These are phyloP conservation scores for Agonopterix alstromeriana DNA, from an alignment of 2,888 invertebrate genomes.

Conservation along the genomic window DNA sequence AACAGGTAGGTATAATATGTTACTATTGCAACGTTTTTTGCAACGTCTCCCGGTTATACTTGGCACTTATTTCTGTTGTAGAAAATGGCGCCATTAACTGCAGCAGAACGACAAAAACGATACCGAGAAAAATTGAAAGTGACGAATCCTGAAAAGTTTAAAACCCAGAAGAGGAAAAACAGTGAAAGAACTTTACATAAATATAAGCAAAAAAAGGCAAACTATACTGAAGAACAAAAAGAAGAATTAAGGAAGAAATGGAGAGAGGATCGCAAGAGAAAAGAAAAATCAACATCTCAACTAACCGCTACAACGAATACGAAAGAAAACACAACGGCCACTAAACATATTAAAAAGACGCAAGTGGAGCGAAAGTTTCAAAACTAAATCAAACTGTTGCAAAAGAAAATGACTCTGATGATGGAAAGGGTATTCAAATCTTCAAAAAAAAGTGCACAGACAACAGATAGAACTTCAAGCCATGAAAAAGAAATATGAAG, in stretches of 20 bases:
- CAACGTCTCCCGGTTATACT: no score
- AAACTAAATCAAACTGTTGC: neutral
- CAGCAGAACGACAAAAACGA: neutral
- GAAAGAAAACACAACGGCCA: neutral
- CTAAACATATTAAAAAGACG: neutral
- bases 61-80: no score
- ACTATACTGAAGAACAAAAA: no score
- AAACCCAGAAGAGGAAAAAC: neutral
- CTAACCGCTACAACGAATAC: neutral
- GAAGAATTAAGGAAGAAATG: neutral
- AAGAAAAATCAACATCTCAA: neutral
- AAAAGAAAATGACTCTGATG: neutral
- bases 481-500: conserved; percentile 6
- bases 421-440: conserved; percentile 7
- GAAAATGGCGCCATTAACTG: neutral
- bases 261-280: neutral
- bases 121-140: neutral
- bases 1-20: no score
- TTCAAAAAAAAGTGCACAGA: conserved; percentile 7
- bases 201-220: neutral
- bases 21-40: no score
- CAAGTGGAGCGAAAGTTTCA: neutral
- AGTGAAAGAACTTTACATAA: neutral
- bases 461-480: conserved; percentile 5
- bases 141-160: neutral